Percentiles rank a stretch among this genome's conserved stretches.
phyloP scores from a whole-genome alignment of 1,140 invertebrate genomes.

The Bombyx mandarina region DNA sequence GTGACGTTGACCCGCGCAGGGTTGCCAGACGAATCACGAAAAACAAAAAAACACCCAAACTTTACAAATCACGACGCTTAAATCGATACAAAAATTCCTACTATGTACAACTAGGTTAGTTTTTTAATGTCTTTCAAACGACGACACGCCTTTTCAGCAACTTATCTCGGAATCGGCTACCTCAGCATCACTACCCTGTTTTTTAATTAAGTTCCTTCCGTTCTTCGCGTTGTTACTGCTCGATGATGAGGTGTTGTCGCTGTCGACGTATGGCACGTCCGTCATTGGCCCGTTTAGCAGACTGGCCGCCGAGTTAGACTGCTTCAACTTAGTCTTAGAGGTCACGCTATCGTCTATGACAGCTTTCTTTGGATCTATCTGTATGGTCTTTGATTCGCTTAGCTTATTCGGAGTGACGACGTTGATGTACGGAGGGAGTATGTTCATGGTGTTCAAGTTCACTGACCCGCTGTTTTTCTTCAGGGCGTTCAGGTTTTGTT shows the following conservation, averaged over 20 bases:
- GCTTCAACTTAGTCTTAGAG: constrained; percentile 38
- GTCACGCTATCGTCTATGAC: constrained; percentile 55
- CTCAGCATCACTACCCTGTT: constrained; percentile 55
- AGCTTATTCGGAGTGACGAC: constrained; percentile 65
- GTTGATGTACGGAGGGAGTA: constrained; percentile 59
- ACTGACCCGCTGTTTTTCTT: constrained; percentile 68
- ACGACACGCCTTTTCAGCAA: constrained; percentile 37
- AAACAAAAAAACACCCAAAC: neutral
- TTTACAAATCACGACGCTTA: neutral
- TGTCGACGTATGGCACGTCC: constrained; percentile 66
- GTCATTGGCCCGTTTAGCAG: constrained; percentile 65
- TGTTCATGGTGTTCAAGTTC: constrained; percentile 64
- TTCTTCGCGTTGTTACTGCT: constrained; percentile 40
- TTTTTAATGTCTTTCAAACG: constrained; percentile 10
- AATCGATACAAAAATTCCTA: constrained; percentile 7
- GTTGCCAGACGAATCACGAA: no score
- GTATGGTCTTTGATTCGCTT: constrained; percentile 60
- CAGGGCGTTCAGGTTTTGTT: constrained; percentile 63
- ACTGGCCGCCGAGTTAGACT: constrained; percentile 58
- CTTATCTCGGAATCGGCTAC: constrained; percentile 52
- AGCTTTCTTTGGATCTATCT: constrained; percentile 67
- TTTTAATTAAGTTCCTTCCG: constrained; percentile 37
- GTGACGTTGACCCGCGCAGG: no score
- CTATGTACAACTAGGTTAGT: constrained; percentile 14
- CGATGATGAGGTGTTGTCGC: constrained; percentile 57